Evolutionary conservation across 2,888 invertebrate species (phyloP).

Genomic region (Aphidius colemani): DNA sequence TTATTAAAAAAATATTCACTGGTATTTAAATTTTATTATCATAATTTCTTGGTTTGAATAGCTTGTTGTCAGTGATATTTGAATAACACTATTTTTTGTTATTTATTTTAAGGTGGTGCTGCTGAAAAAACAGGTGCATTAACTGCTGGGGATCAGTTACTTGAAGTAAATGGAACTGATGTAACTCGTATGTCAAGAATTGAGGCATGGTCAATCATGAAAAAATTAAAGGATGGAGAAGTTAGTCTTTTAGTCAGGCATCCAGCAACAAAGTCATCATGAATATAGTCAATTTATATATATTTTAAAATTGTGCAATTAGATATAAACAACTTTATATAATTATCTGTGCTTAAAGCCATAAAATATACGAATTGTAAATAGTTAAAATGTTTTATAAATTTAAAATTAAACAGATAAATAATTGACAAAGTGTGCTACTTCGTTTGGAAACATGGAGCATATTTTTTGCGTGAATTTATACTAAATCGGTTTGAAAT

Average conservation of each 20-base stretch:
- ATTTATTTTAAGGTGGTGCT: conserved; percentile 72
- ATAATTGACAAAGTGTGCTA: no score
- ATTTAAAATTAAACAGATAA: no score
- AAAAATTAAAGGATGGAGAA: conserved; percentile 84
- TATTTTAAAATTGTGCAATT: background rate
- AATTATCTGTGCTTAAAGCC: background rate
- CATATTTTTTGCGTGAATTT: no score
- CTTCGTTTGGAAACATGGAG: no score
- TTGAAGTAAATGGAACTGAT: conserved; percentile 80
- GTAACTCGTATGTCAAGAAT: conserved; percentile 87
- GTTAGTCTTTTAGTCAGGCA: conserved; percentile 69
- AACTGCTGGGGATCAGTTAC: conserved; percentile 83
- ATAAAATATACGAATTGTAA: no score
- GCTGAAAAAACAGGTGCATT: conserved; percentile 86
- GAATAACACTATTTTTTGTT: background rate
- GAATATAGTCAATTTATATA: conserved; percentile 45
- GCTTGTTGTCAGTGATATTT: background rate
- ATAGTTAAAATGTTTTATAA: no score
- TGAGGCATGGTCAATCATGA: conserved; percentile 92
- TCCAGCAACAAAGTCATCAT: conserved; percentile 59
- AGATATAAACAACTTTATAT: background rate
- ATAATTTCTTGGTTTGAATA: no score
- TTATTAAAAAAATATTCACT: conserved; percentile 91
- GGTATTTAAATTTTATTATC: conserved; percentile 63
- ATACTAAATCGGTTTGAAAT: no score